Evolutionary conservation across 2,888 invertebrate species (phyloP).

Genomic region (Molorchus minor): DNA sequence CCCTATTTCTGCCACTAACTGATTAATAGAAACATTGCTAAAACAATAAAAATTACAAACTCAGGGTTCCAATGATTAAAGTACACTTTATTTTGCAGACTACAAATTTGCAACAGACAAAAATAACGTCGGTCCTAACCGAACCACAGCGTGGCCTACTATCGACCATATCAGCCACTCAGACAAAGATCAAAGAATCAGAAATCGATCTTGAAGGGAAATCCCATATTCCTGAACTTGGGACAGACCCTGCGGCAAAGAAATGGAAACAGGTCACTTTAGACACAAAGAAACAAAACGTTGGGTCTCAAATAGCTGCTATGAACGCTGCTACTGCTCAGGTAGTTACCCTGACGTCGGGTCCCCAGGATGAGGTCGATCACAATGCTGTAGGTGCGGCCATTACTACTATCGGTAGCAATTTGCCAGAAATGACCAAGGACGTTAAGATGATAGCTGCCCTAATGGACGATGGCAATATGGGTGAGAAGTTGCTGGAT

Average conservation of each 20-base stretch:
- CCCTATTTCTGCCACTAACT: too few species aligned
- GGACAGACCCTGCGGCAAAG: constrained; percentile 84
- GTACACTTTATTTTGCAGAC: constrained; percentile 36
- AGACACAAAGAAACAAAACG: constrained; percentile 95
- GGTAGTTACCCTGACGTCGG: constrained; percentile 64
- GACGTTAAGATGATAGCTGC: constrained; percentile 96
- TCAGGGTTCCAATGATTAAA: too few species aligned
- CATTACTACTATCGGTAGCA: constrained; percentile 95
- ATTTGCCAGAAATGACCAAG: constrained; percentile 94
- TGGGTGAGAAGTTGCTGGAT: constrained; percentile 86
- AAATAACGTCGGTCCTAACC: constrained; percentile 84
- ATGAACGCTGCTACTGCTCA: constrained; percentile 99
- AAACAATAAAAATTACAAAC: not conserved
- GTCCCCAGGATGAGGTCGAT: constrained; percentile 88
- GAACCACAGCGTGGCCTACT: constrained; percentile 94
- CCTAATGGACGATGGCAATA: constrained; percentile 85
- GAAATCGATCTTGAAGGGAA: constrained; percentile 72
- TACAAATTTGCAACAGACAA: constrained; percentile 75
- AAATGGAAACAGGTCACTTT: constrained; percentile 95
- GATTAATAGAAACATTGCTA: too few species aligned
- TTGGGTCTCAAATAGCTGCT: constrained; percentile 96
- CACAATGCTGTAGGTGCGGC: constrained; percentile 96
- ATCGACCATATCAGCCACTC: constrained; percentile 89
- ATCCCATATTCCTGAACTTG: constrained; percentile 77
- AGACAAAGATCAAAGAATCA: constrained; percentile 87